phyloP scores from a whole-genome alignment of 2,797 vertebrate genomes.

The Pseudochirops corinnae region DNA sequence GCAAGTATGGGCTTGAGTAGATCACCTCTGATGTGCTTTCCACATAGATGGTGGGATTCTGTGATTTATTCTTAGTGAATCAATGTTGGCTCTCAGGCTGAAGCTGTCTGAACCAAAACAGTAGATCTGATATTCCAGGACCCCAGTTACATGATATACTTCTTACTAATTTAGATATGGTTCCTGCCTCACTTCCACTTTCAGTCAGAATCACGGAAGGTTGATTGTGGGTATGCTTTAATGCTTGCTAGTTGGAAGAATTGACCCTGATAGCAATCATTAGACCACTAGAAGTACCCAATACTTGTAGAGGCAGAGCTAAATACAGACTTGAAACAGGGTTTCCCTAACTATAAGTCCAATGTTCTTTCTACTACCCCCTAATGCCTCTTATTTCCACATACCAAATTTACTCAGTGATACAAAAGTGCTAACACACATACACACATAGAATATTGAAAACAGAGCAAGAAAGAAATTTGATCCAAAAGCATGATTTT shows the following conservation, averaged over 20 bases:
- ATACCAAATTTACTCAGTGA: not conserved
- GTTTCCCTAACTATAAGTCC: not conserved
- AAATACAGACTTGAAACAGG: not conserved
- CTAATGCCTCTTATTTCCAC: not conserved
- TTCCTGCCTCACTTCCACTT: not conserved
- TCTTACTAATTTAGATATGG: not conserved
- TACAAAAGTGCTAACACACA: not conserved
- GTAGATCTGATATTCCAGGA: not conserved
- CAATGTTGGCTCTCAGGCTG: not conserved
- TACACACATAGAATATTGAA: not conserved
- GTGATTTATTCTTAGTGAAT: not conserved
- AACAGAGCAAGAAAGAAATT: not conserved
- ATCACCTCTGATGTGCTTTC: not conserved
- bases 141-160: not conserved
- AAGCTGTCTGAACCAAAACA: not conserved
- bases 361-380: not conserved
- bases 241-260: conserved; percentile 14
- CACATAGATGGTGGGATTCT: not conserved
- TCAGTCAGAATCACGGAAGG: conserved; percentile 36
- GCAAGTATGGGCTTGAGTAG: not conserved
- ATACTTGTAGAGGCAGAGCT: not conserved
- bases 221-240: conserved; percentile 46
- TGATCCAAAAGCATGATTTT: not conserved
- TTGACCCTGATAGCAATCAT: conserved; percentile 34
- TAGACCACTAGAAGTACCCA: not conserved